Percentiles rank a stretch among this genome's conserved stretches.
Conservation (phyloP, 2,888 invertebrate genomes). For the Diaperis boleti region DNA sequence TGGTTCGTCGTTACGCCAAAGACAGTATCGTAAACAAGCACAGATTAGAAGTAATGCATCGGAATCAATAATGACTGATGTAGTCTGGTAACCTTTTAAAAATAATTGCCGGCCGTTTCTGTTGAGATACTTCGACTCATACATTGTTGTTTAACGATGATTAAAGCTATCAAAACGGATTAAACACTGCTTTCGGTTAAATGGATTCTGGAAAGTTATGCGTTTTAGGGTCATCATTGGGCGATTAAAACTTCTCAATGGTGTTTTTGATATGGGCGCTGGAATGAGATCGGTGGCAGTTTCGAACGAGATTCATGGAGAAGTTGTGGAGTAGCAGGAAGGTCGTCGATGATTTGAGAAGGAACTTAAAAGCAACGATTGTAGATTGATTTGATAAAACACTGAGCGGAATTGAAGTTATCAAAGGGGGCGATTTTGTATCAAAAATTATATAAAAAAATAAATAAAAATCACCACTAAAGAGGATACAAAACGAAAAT, state of each 20-base stretch:
- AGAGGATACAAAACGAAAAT: too few relatives aligned
- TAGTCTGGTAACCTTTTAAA: slow-evolving; percentile 32
- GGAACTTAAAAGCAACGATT: too few relatives aligned
- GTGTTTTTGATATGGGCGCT: slow-evolving; percentile 10
- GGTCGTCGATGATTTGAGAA: too few relatives aligned
- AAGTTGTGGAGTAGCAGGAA: too few relatives aligned
- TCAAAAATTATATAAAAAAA: too few relatives aligned
- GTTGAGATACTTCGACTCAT: slow-evolving; percentile 28
- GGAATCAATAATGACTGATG: slow-evolving; percentile 37
- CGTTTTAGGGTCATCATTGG: slow-evolving; percentile 21
- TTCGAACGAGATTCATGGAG: slow-evolving; percentile 2
- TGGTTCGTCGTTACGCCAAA: slow-evolving; percentile 26
- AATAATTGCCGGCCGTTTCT: slow-evolving; percentile 32
- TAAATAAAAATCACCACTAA: too few relatives aligned
- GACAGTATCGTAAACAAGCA: slow-evolving; percentile 25
- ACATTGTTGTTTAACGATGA: slow-evolving; percentile 43
- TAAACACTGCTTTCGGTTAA: slow-evolving; percentile 27
- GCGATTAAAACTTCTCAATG: slow-evolving; percentile 16
- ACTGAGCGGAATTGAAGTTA: too few relatives aligned
- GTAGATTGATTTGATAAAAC: too few relatives aligned
- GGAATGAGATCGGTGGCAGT: slow-evolving; percentile 10
- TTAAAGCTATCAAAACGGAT: slow-evolving; percentile 35
- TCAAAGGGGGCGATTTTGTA: too few relatives aligned
- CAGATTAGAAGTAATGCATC: slow-evolving; percentile 34
- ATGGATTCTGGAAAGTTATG: slow-evolving; percentile 28